A percentile compares a stretch with the other conserved stretches of the same genome.
Evolutionary conservation across 2,113 vertebrate species (phyloP).

Genomic region (Sander lucioperca): DNA sequence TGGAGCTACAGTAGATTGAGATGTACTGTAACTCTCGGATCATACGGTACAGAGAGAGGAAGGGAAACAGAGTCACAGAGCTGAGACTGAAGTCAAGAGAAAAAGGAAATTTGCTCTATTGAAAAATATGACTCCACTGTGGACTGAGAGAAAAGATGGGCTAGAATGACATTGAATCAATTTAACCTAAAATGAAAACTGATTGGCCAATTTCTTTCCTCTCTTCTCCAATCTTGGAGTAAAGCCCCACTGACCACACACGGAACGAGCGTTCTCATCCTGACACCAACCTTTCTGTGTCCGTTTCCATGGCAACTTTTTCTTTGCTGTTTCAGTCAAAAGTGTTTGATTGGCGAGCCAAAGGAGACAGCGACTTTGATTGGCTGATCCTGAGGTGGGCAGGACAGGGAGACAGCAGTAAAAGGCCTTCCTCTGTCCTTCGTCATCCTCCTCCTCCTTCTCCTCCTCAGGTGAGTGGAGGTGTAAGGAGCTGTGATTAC

Average conservation of each 20-base stretch:
- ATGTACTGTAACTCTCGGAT: conserved; percentile 39
- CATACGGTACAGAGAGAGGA: conserved; percentile 14
- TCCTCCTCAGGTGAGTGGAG: conserved; percentile 51
- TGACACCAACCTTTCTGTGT: conserved; percentile 65
- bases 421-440: conserved; percentile 39
- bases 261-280: conserved; percentile 23
- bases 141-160: conserved; percentile 4
- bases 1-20: conserved; percentile 42
- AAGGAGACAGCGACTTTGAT: conserved; percentile 70
- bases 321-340: conserved; percentile 39
- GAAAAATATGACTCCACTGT: conserved; percentile 38
- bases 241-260: conserved; percentile 23
- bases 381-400: conserved; percentile 34
- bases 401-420: conserved; percentile 68
- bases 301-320: conserved; percentile 62
- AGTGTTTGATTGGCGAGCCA: conserved; percentile 69
- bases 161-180: conserved; percentile 24
- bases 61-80: conserved; percentile 13
- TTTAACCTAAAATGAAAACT: conserved; percentile 47
- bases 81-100: conserved; percentile 22
- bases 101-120: conserved; percentile 41
- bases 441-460: conserved; percentile 3
- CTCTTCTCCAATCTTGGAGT: neutral
- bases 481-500: conserved; percentile 43
- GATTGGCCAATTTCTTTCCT: conserved; percentile 35